A percentile compares a stretch with the other conserved stretches of the same genome.
phyloP scores from a whole-genome alignment of 2,797 vertebrate species.

The Champsocephalus gunnari region DNA sequence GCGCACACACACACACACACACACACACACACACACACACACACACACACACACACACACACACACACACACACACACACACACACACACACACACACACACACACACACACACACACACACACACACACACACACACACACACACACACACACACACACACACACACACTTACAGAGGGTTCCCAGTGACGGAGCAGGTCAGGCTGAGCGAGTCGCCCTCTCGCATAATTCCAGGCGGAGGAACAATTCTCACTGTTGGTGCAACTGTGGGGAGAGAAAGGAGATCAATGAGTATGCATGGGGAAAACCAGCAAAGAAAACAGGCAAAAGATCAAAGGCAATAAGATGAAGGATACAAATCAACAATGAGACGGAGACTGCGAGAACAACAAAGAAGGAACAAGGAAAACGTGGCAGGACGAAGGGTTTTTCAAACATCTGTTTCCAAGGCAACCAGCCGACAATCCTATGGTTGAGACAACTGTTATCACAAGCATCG shows the following conservation, averaged over 20 bases:
- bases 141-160: conserved; percentile 7
- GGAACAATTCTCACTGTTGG: conserved; percentile 89
- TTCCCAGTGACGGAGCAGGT: conserved; percentile 90
- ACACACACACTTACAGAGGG: conserved; percentile 87
- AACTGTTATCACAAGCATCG: conserved; percentile 75
- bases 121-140: too few species aligned
- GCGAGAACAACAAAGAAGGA: conserved; percentile 23
- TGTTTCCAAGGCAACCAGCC: conserved; percentile 78
- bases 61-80: conserved; percentile 52
- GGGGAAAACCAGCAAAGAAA: conserved; percentile 24
- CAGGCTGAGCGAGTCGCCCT: conserved; percentile 91
- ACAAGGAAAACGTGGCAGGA: conserved; percentile 40
- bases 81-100: too few species aligned
- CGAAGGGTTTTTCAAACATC: conserved; percentile 64
- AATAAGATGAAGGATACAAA: conserved; percentile 32
- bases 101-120: too few species aligned
- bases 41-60: neutral
- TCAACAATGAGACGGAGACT: conserved; percentile 22
- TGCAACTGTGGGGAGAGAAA: conserved; percentile 79
- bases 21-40: conserved; percentile 46
- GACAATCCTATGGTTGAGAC: conserved; percentile 63
- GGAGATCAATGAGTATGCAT: conserved; percentile 24
- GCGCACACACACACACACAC: conserved; percentile 52
- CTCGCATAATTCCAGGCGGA: conserved; percentile 89
- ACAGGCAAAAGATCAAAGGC: conserved; percentile 11